Percentiles rank a stretch among this genome's conserved stretches.
Conservation (phyloP, 2,888 invertebrate species). For the Sinodicranocentrus sp. region DNA sequence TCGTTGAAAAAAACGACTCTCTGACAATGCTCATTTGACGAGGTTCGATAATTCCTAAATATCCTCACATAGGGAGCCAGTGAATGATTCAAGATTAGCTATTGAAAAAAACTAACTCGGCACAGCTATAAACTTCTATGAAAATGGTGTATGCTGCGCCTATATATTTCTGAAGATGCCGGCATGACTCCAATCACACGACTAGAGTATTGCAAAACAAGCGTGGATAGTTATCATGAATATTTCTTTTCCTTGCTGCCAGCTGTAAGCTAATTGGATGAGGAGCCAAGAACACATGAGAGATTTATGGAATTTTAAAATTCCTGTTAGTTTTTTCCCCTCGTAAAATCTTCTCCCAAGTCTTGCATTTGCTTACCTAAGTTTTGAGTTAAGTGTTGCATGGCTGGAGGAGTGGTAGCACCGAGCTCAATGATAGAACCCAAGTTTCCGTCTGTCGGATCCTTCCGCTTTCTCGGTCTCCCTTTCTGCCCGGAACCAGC, state of each 20-base stretch:
- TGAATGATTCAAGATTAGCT: conserved; percentile 53
- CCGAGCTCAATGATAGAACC: conserved; percentile 71
- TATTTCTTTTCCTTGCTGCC: conserved; percentile 53
- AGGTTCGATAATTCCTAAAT: conserved; percentile 34
- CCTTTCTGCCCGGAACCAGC: conserved; percentile 89
- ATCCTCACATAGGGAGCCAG: conserved; percentile 1
- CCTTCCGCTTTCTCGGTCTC: conserved; percentile 88
- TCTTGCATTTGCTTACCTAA: conserved; percentile 73
- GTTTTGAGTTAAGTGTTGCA: conserved; percentile 72
- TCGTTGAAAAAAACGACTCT: conserved; percentile 40
- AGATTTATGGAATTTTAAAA: conserved; percentile 67
- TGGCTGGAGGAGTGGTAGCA: conserved; percentile 71
- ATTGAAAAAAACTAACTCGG: background rate
- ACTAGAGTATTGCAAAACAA: conserved; percentile 67
- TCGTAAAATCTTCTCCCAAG: conserved; percentile 71
- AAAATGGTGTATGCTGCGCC: background rate
- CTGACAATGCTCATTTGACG: conserved; percentile 57
- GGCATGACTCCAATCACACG: conserved; percentile 68
- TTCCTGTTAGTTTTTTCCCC: conserved; percentile 51
- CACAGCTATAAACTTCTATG: background rate
- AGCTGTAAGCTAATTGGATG: conserved; percentile 68
- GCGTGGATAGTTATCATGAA: conserved; percentile 69
- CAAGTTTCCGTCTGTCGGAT: conserved; percentile 66
- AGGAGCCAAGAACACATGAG: conserved; percentile 57
- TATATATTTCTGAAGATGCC: conserved; percentile 28